Conservation (phyloP, 2,113 vertebrate species). For the Tretioscincus oriximinensis region DNA sequence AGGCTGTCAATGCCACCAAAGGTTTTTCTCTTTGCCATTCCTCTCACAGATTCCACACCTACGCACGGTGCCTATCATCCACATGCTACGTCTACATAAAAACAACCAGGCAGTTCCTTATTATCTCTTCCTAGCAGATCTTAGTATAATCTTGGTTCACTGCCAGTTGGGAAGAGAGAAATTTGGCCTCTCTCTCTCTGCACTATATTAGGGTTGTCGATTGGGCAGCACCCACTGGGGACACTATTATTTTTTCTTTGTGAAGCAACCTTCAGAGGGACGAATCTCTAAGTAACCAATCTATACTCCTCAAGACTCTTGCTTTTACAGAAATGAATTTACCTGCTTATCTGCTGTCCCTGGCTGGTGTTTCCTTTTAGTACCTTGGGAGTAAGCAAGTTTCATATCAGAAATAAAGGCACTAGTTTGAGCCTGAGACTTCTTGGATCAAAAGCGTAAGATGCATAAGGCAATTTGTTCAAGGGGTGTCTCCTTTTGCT, state of each 20-base stretch:
- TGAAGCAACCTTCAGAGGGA: background rate
- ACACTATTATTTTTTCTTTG: background rate
- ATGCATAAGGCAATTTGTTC: background rate
- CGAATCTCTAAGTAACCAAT: background rate
- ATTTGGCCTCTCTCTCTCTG: background rate
- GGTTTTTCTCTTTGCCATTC: background rate
- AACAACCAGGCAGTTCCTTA: conserved; percentile 15
- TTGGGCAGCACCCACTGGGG: background rate
- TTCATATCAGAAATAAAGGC: background rate
- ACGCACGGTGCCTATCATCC: background rate
- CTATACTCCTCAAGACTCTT: background rate
- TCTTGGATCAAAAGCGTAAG: background rate
- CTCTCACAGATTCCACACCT: conserved; percentile 6
- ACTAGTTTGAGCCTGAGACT: background rate
- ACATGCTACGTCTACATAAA: background rate
- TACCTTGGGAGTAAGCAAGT: background rate
- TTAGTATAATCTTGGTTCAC: background rate
- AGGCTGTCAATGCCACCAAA: background rate
- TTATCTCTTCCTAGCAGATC: conserved; percentile 7
- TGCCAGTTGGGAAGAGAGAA: background rate
- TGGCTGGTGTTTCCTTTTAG: background rate
- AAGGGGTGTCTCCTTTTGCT: background rate
- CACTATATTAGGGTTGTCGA: background rate
- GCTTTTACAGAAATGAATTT: background rate
- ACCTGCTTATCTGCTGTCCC: background rate